These are phyloP conservation scores for Teleopsis dalmanni DNA, from an alignment of 1,140 invertebrate species.

Conservation along the genomic window DNA sequence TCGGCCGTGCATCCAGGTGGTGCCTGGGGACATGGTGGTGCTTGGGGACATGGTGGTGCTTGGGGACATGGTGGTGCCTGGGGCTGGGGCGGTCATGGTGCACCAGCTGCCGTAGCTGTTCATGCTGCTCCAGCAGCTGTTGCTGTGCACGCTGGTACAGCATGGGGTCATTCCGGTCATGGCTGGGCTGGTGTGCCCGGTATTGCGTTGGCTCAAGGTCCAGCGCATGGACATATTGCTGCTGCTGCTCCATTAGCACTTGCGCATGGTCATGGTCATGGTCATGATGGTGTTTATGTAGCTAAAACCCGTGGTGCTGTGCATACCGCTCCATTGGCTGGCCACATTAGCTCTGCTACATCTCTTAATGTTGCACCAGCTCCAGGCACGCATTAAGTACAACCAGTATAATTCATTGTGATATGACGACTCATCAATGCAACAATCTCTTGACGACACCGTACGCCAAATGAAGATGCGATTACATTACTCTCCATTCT, in stretches of 20 bases:
- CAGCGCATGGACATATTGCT: conserved; percentile 17
- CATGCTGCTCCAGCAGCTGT: conserved; percentile 25
- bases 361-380: conserved; percentile 47
- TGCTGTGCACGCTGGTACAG: conserved; percentile 24
- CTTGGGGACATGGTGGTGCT: no score
- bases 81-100: conserved; percentile 22
- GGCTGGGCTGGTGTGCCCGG: conserved; percentile 32
- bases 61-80: conserved; percentile 19
- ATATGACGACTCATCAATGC: neutral
- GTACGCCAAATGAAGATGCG: neutral
- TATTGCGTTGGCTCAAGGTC: conserved; percentile 37
- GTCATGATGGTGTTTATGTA: conserved; percentile 46
- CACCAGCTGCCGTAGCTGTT: conserved; percentile 3
- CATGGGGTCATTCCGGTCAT: conserved; percentile 28
- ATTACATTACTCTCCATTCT: no score
- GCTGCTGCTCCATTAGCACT: neutral
- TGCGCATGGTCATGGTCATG: conserved; percentile 16
- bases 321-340: conserved; percentile 48
- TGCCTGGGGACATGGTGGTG: conserved; percentile 19
- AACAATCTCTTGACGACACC: conserved; percentile 1
- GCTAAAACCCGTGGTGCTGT: conserved; percentile 49
- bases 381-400: conserved; percentile 40
- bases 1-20: conserved; percentile 29
- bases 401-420: no score
- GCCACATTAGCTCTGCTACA: conserved; percentile 41